Evolutionary conservation across 2,113 vertebrate genomes (phyloP), one percentile per base, ranked within the genome.

Genomic region (Kryptolebias marmoratus): DNA sequence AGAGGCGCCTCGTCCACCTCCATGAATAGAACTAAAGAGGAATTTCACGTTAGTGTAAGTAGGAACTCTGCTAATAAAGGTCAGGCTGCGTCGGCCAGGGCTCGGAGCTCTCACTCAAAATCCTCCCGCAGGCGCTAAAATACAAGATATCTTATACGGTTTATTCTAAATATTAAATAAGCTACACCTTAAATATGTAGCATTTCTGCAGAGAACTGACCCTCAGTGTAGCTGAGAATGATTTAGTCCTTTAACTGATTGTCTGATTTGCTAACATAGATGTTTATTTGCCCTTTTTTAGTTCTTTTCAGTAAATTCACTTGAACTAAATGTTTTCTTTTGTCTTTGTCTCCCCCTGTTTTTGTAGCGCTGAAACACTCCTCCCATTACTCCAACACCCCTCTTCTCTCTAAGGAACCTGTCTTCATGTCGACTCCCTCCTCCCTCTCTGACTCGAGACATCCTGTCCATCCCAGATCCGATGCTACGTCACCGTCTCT

Each of bases 281-380:
- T 42, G 39, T 42, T 82, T 64, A 56, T 62, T 61, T 72, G 30
- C 42, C 53, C 30, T 64, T 9, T 64, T 27, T 50, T 32, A 59
- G 4, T 58, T 53, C 1, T 61, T n/a, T 66, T 57, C 65, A 63
- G 62, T 53, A 49, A 14, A 52, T 85, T 68, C 52, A 39, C 49
- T 86, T 74, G 31, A 64, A 89, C 82, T 87, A 81, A 91, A 86
- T 86, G 52, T 82, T 70, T 83, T 83, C 32, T 81, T 73, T 78
- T 87, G 71, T 88, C 68, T 88, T 73, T 92, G 84, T 92, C 76
- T 83, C 85, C 75, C 76, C 85, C 52, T 87, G 89, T 93, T 84
- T 92, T 84, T 80, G 80, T 92, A 93, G 91, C 91, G 91, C 87
- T 94, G 90, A 93, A 82, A 85, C 82, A 56, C 85, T 87, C 85